Percentiles rank a stretch among this genome's conserved stretches.
These are phyloP conservation scores for Ariopsis seemanni DNA, from an alignment of 2,113 vertebrate genomes.

Conservation along the genomic window DNA sequence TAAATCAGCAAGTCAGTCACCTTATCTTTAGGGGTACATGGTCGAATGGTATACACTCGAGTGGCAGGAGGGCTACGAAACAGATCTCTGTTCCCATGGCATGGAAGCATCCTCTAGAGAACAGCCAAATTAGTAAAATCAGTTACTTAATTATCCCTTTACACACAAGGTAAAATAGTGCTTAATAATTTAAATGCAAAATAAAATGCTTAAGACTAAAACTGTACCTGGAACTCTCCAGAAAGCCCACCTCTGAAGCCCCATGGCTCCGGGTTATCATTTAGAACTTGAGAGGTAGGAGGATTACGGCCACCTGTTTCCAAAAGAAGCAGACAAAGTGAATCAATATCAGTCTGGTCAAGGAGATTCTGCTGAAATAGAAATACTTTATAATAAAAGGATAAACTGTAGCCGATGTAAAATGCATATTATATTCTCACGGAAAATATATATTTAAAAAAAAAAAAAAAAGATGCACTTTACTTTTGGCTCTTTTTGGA, in stretches of 20 bases:
- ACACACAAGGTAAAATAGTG: not conserved
- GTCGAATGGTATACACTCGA: constrained; percentile 87
- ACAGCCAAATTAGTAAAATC: constrained; percentile 30
- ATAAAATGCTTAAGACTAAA: not conserved
- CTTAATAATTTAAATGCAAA: not conserved
- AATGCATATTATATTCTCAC: not conserved
- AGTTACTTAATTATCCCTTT: not conserved
- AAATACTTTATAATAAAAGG: not conserved
- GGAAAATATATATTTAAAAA: not conserved
- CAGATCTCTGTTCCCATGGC: constrained; percentile 93
- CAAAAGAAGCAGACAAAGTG: not conserved
- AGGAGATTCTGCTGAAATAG: not conserved
- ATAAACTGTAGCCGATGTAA: not conserved
- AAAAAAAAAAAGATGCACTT: not conserved
- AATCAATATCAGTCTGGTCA: not conserved
- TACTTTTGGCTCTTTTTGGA: not conserved
- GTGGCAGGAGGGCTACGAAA: constrained; percentile 89
- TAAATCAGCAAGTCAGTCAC: constrained; percentile 65
- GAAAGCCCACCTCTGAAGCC: constrained; percentile 98
- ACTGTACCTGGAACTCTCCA: constrained; percentile 97
- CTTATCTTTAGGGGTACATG: constrained; percentile 89
- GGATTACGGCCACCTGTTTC: constrained; percentile 84
- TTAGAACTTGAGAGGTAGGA: constrained; percentile 88
- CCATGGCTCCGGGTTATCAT: constrained; percentile 95
- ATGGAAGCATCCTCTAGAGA: constrained; percentile 91